These are phyloP conservation scores for Frankliniella intonsa DNA, from an alignment of 2,888 invertebrate genomes.

Conservation along the genomic window DNA sequence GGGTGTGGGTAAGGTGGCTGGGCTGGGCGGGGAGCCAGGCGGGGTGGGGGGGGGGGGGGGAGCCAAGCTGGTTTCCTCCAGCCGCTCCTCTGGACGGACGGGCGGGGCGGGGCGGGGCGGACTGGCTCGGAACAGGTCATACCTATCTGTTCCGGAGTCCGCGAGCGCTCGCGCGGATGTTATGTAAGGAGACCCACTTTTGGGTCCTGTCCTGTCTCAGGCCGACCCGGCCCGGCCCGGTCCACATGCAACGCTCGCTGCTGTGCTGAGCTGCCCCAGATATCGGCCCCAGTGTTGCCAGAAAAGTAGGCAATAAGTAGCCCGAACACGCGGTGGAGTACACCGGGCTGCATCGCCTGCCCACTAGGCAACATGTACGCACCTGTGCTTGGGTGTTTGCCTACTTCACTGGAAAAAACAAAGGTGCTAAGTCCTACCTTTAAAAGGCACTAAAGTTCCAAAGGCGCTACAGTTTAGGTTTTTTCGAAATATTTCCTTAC, in stretches of 20 bases:
- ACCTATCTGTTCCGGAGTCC: slow-evolving; percentile 15
- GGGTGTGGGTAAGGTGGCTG: neutral
- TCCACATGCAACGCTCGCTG: neutral
- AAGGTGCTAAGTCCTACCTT: no score
- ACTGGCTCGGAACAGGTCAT: slow-evolving; percentile 2
- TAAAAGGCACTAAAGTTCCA: no score
- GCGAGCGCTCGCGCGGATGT: neutral
- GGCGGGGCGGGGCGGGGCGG: neutral
- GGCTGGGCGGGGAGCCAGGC: neutral
- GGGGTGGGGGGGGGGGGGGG: neutral
- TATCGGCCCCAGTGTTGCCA: neutral
- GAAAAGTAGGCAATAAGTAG: no score
- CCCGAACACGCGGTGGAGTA: neutral
- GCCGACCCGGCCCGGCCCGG: neutral
- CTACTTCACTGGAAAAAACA: no score
- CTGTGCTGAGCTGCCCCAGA: neutral
- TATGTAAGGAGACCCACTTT: neutral
- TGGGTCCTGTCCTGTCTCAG: neutral
- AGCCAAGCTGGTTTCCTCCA: neutral
- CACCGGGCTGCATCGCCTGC: neutral
- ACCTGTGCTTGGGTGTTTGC: neutral
- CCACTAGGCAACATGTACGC: neutral
- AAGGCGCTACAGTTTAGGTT: no score
- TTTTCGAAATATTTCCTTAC: no score
- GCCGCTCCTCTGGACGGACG: neutral